These are phyloP conservation scores for Sporophila hypoxantha DNA, from an alignment of 2,113 vertebrate species.

Conservation along the genomic window DNA sequence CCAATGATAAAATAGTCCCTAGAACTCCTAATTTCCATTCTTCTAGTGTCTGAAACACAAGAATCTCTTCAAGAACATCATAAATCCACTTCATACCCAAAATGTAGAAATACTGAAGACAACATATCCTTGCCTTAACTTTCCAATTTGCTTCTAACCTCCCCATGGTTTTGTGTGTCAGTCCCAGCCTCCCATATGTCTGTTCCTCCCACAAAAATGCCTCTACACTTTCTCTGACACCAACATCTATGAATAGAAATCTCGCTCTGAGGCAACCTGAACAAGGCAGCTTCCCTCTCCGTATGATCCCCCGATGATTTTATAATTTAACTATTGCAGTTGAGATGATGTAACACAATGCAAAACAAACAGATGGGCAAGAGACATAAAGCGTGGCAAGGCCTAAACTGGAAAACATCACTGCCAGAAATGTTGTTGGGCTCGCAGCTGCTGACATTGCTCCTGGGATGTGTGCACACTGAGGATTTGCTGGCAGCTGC, in stretches of 20 bases:
- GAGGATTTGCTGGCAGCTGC: constrained; percentile 5
- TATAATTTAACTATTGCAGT: constrained; percentile 23
- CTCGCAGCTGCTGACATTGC: constrained; percentile 13
- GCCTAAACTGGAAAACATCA: constrained; percentile 25
- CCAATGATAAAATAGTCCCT: neutral
- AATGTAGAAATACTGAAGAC: neutral
- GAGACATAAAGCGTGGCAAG: neutral
- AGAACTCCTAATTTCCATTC: neutral
- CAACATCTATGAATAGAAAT: constrained; percentile 10
- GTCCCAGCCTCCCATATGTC: constrained; percentile 30
- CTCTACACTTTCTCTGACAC: constrained; percentile 51
- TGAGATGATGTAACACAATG: neutral
- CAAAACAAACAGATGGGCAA: constrained; percentile 52
- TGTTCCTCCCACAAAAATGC: constrained; percentile 37
- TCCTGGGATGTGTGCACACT: neutral
- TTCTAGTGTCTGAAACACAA: neutral
- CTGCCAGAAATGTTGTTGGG: constrained; percentile 6
- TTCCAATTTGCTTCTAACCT: neutral
- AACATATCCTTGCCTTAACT: neutral
- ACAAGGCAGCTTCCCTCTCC: neutral
- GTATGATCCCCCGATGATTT: neutral
- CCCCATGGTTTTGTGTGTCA: neutral
- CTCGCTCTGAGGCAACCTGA: constrained; percentile 8
- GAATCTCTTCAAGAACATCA: neutral
- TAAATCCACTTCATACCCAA: neutral